These are phyloP conservation scores for Aethina tumida DNA, from an alignment of 1,140 invertebrate species.

Conservation along the genomic window DNA sequence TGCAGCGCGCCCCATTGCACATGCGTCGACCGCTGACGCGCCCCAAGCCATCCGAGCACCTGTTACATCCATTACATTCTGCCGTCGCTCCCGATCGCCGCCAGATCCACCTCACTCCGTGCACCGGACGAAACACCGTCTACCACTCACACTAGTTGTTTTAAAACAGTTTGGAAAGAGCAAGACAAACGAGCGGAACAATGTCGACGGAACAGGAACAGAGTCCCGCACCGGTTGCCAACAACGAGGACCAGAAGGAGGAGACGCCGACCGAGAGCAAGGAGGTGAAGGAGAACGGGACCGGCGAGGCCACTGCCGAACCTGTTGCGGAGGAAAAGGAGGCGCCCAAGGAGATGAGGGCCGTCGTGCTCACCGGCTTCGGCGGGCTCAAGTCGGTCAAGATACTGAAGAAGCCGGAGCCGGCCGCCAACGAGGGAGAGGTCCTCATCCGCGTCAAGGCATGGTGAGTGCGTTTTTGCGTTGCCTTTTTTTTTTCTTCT, in stretches of 20 bases:
- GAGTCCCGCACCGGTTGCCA: slow-evolving; percentile 38
- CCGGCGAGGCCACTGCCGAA: slow-evolving; percentile 37
- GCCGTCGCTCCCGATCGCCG: slow-evolving; percentile 1
- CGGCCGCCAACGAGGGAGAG: slow-evolving; percentile 61
- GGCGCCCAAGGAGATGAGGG: slow-evolving; percentile 69
- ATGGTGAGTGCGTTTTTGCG: slow-evolving; percentile 57
- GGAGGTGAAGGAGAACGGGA: slow-evolving; percentile 41
- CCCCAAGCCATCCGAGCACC: slow-evolving; percentile 28
- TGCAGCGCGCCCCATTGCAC: slow-evolving; percentile 15
- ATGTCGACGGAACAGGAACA: slow-evolving; percentile 14
- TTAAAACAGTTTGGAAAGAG: slow-evolving; percentile 8
- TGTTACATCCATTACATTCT: slow-evolving; percentile 27
- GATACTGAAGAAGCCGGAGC: slow-evolving; percentile 68
- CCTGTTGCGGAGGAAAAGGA: slow-evolving; percentile 41
- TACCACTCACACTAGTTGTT: too few relatives aligned
- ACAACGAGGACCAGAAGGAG: slow-evolving; percentile 41
- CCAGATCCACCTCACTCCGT: slow-evolving; percentile 25
- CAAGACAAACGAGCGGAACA: slow-evolving; percentile 18
- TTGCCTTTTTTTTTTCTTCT: slow-evolving; percentile 27
- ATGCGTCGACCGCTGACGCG: slow-evolving; percentile 25
- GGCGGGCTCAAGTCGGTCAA: slow-evolving; percentile 78
- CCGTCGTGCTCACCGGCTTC: slow-evolving; percentile 71
- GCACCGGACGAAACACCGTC: background rate
- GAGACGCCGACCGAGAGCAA: slow-evolving; percentile 39
- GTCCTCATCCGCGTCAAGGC: slow-evolving; percentile 75